Percentiles rank a stretch among this genome's conserved stretches.
Conservation (phyloP, 2,888 invertebrate genomes). For the Pecten maximus region DNA sequence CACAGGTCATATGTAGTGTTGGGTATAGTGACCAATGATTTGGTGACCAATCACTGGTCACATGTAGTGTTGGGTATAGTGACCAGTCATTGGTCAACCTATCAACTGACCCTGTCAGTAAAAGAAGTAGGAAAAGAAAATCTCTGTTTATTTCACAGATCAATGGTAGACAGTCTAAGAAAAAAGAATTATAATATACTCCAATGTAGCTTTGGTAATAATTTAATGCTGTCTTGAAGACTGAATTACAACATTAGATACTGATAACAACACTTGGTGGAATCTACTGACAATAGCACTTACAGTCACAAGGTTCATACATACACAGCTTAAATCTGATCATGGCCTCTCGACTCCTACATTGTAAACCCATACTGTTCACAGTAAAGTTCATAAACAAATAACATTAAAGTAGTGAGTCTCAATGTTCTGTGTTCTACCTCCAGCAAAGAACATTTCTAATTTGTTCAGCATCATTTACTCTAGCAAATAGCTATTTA, state of each 20-base stretch:
- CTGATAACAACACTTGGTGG: background rate
- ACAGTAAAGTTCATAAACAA: background rate
- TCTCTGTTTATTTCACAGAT: background rate
- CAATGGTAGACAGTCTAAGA: background rate
- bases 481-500: background rate
- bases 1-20: too few relatives aligned
- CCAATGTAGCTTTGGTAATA: background rate
- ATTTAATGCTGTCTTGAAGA: constrained; percentile 16
- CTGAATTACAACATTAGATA: background rate
- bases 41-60: too few relatives aligned
- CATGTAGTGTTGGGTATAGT: too few relatives aligned
- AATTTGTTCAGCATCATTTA: background rate
- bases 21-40: too few relatives aligned
- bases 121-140: background rate
- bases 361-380: background rate
- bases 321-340: background rate
- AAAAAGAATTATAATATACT: background rate
- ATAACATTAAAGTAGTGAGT: background rate
- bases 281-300: background rate
- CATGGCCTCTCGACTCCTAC: background rate
- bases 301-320: background rate
- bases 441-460: background rate
- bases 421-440: background rate
- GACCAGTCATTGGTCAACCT: too few relatives aligned
- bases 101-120: too few relatives aligned